Evolutionary conservation across 2,113 vertebrate genomes (phyloP).

Genomic region (Lagopus muta): DNA sequence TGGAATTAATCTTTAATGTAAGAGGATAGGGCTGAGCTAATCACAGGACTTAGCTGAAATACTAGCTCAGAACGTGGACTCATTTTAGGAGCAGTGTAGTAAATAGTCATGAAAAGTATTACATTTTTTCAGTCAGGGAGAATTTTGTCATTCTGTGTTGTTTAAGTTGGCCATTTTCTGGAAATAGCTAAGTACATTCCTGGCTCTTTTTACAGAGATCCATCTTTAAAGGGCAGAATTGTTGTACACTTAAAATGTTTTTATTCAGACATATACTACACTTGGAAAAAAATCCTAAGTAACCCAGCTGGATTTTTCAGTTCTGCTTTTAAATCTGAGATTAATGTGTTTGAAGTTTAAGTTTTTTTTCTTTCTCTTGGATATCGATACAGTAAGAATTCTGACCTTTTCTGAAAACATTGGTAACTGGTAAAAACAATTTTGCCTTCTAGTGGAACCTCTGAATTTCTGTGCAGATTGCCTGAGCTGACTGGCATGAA

Average conservation of each 20-base stretch:
- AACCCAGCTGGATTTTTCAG: neutral
- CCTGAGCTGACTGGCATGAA: neutral
- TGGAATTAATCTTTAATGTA: conserved; percentile 22
- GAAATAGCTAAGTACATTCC: conserved; percentile 39
- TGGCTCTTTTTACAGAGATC: conserved; percentile 21
- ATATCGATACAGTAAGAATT: neutral
- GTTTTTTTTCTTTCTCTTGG: neutral
- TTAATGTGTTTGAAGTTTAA: neutral
- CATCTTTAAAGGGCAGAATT: conserved; percentile 17
- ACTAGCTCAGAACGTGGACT: conserved; percentile 25
- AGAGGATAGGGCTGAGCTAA: conserved; percentile 28
- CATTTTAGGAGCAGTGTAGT: conserved; percentile 18
- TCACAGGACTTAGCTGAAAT: conserved; percentile 27
- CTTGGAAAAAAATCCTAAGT: neutral
- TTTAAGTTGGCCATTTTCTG: conserved; percentile 60
- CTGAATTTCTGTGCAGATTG: neutral
- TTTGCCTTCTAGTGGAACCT: neutral
- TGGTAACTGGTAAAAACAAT: neutral
- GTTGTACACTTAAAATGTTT: neutral
- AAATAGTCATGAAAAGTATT: conserved; percentile 27
- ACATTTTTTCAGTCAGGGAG: conserved; percentile 4
- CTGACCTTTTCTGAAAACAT: neutral
- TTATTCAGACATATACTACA: neutral
- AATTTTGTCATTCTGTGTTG: conserved; percentile 8
- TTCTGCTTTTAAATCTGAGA: neutral